Base-by-base conservation (phyloP, 2,888 invertebrate genomes). In the Ceratothoa steindachneri region DNA sequence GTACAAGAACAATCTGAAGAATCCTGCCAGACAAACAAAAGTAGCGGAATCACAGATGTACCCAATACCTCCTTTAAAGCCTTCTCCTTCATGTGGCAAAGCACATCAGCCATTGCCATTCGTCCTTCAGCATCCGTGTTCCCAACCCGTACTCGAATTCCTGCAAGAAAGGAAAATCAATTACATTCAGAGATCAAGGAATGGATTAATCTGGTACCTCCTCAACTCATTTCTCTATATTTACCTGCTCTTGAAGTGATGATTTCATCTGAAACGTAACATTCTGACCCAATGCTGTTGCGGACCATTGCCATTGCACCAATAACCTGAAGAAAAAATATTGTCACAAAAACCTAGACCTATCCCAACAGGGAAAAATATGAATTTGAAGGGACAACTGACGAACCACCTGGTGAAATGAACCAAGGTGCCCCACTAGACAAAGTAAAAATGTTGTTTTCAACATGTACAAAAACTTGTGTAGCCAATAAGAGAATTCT, bases 91-190 rank as follows among this genome's bases (percentile, higher is more conserved):
- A 90, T 86, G 87, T 89, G 89, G 82, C 90, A 92, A 30, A 96
- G 87, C 29, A 93, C 89, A 86, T 96, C 95, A 52, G 91, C 91
- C 94, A 96, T 94, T 64, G 91, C 91, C 91, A 95, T 91, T 73
- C 96, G 88, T 0, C 97, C 97, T 86, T 97, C 97, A 68, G 96
- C 95, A 86, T 97, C 97, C 2, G 97, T 97, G 85, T 97, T 97
- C 72, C 92, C 93, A 67, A 97, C 88, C 74, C 96, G 89, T 70
- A 96, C 89, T 75, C 93, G 87, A n/a, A 88, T 88, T 3, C 69
- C 29, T 29, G n/a, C 1, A 27, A 30, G 9, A n/a, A n/a, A n/a
- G n/a, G n/a, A n/a, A n/a, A n/a, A n/a, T n/a, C n/a, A n/a, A n/a
- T n/a, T n/a, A n/a, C n/a, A n/a, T n/a, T n/a, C n/a, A 29, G 30